Evolutionary conservation across 1,140 invertebrate species (phyloP), one percentile per base, ranked within the genome.

Genomic region (Drosophila bocki): DNA sequence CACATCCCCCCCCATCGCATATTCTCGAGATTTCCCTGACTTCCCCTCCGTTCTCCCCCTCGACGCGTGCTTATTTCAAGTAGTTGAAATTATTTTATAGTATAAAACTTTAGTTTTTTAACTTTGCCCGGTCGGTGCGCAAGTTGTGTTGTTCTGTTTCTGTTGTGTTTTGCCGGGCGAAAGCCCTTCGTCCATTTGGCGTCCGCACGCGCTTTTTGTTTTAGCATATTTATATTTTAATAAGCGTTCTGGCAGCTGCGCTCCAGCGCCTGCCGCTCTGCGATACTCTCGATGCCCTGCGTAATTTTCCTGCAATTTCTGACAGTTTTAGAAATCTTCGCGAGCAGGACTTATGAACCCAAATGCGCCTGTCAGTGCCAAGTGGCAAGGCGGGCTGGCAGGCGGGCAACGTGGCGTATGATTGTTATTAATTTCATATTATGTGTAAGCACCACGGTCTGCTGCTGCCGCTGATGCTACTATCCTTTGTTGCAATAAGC

Each of bases 141-240:
- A 42, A 32, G 19, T 53, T 50, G 37, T 48, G 44, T 51, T 54
- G 44, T 32, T 61, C 37, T 64, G 39, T 37, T 71, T 56, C 35
- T 56, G 53, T 39, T 80, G 59, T 54, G 51, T 65, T 48, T 59
- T 62, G 69, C 56, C 51, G 51, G 75, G 48, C 62, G 64, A 33
- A 53, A 42, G 54, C 68, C 72, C 72, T 71, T 76, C 58, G 65
- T 71, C 71, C 78, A 85, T 50, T 87, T 80, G 67, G 67, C 76
- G 50, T 72, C 47, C 65, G 50, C 51, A 59, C 80, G 53, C 54
- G 70, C 80, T 83, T 90, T 85, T 84, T 85, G 76, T 80, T 80
- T 80, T 80, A 85, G 85, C 85, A 90, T 90, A 90, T 90, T 90
- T 90, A 90, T 90, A 90, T 90, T 90, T 90, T 91, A 90, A 90